Evolutionary conservation across 2,113 vertebrate species (phyloP).

Genomic region (Lanius ludovicianus): DNA sequence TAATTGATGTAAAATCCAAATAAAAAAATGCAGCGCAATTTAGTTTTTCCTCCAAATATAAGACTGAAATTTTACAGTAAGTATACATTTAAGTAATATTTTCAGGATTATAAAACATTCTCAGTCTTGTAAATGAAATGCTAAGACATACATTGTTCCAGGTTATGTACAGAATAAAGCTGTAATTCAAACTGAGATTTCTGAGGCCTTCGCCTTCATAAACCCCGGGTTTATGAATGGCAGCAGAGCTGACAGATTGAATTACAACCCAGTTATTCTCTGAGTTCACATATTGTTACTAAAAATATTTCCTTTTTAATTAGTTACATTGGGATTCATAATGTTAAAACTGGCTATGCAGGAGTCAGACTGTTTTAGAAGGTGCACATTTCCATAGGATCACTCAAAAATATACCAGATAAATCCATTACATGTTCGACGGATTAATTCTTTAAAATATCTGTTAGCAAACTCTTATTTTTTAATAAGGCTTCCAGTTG

Average conservation of each 20-base stretch:
- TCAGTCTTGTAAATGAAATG: slow-evolving; percentile 12
- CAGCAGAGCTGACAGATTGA: slow-evolving; percentile 24
- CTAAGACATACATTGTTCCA: slow-evolving; percentile 2
- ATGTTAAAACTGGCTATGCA: not conserved
- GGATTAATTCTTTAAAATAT: not conserved
- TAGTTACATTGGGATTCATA: slow-evolving; percentile 13
- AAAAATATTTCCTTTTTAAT: slow-evolving; percentile 47
- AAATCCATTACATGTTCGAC: not conserved
- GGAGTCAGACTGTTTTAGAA: not conserved
- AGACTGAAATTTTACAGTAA: not conserved
- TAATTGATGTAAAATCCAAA: not conserved
- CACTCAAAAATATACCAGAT: not conserved
- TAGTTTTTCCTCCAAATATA: not conserved
- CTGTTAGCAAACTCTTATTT: not conserved
- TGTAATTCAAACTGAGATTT: slow-evolving; percentile 31
- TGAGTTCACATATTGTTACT: not conserved
- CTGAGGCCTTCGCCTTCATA: slow-evolving; percentile 26
- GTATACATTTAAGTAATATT: not conserved
- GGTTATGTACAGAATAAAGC: slow-evolving; percentile 4
- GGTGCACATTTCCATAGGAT: not conserved
- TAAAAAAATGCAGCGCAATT: not conserved
- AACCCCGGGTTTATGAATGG: slow-evolving; percentile 39
- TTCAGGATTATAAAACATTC: slow-evolving; percentile 7
- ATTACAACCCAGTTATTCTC: slow-evolving; percentile 38
- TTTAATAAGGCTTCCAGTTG: not conserved